Evolutionary conservation across 1,140 invertebrate species (phyloP).

Genomic region (Bombus affinis): DNA sequence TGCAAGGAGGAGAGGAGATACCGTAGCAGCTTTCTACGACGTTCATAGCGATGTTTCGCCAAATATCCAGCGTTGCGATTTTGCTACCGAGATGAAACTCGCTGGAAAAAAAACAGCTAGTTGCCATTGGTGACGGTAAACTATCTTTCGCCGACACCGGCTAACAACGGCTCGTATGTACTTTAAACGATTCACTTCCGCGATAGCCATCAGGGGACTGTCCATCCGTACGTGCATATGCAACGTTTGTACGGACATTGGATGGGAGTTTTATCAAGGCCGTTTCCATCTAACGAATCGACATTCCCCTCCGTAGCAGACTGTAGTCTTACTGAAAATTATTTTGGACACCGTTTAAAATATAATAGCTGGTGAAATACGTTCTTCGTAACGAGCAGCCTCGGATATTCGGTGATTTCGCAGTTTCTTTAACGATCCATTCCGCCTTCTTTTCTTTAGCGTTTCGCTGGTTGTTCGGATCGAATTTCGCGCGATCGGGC

Average conservation of each 20-base stretch:
- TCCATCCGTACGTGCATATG: slow-evolving; percentile 13
- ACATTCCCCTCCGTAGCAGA: slow-evolving; percentile 6
- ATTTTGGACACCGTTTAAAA: slow-evolving; percentile 26
- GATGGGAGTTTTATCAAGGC: slow-evolving; percentile 63
- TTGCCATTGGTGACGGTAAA: not conserved
- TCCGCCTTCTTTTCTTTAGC: too few relatives aligned
- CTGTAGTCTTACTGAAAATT: slow-evolving; percentile 13
- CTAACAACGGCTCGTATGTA: slow-evolving; percentile 52
- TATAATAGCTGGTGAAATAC: not conserved
- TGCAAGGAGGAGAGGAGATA: too few relatives aligned
- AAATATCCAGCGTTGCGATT: not conserved
- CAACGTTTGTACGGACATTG: slow-evolving; percentile 50
- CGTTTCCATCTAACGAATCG: slow-evolving; percentile 46
- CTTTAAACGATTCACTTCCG: slow-evolving; percentile 71
- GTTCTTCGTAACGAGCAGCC: too few relatives aligned
- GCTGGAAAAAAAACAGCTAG: not conserved
- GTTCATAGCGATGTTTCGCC: not conserved
- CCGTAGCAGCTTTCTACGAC: too few relatives aligned
- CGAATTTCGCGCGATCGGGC: too few relatives aligned
- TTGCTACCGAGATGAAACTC: not conserved
- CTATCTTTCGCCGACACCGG: slow-evolving; percentile 23
- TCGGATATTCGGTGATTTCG: not conserved
- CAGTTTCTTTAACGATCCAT: too few relatives aligned
- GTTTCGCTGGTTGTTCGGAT: too few relatives aligned
- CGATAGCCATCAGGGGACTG: slow-evolving; percentile 49